phyloP scores from a whole-genome alignment of 1,140 invertebrate species.

The Eciton burchellii region DNA sequence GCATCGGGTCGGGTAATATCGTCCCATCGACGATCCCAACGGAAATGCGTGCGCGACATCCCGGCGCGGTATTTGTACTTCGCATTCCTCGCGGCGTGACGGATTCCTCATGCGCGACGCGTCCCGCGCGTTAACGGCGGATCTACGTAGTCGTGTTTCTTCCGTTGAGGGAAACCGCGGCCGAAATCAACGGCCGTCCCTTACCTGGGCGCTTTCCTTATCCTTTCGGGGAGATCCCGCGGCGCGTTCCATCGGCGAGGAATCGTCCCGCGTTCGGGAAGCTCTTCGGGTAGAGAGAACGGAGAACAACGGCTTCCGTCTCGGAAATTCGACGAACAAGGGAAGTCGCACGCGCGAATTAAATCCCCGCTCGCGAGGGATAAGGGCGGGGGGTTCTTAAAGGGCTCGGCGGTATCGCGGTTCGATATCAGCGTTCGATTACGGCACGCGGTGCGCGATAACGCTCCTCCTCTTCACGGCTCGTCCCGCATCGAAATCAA shows the following conservation, averaged over 20 bases:
- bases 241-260: too few relatives aligned
- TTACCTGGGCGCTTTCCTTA: slow-evolving; percentile 23
- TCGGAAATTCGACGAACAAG: too few relatives aligned
- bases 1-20: neutral
- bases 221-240: slow-evolving; percentile 28
- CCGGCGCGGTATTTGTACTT: slow-evolving; percentile 57
- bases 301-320: too few relatives aligned
- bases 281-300: too few relatives aligned
- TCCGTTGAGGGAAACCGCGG: slow-evolving; percentile 62
- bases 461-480: slow-evolving; percentile 23
- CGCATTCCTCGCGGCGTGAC: slow-evolving; percentile 53
- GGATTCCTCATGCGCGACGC: slow-evolving; percentile 67
- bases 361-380: neutral
- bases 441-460: slow-evolving; percentile 35
- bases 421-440: slow-evolving; percentile 16
- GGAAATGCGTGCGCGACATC: slow-evolving; percentile 39
- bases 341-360: neutral
- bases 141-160: slow-evolving; percentile 57
- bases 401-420: slow-evolving; percentile 13
- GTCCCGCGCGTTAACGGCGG: slow-evolving; percentile 52
- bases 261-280: too few relatives aligned
- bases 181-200: slow-evolving; percentile 63
- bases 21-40: neutral
- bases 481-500: slow-evolving; percentile 28
- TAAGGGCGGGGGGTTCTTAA: slow-evolving; percentile 2